Conservation (phyloP, 2,888 invertebrate species). For the Baronia brevicornis region DNA sequence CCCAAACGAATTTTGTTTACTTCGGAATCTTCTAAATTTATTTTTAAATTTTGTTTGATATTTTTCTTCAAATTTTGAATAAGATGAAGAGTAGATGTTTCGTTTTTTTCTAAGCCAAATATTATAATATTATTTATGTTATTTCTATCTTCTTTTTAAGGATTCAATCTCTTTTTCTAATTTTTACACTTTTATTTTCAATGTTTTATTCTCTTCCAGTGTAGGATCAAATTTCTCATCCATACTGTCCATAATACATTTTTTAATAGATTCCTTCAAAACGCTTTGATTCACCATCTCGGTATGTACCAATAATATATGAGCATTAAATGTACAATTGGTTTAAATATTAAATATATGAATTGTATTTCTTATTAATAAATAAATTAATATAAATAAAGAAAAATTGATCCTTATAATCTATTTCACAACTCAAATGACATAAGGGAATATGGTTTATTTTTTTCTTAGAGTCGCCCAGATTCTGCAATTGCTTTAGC, state of each 20-base stretch:
- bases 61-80: neutral
- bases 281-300: neutral
- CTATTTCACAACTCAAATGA: too few species aligned
- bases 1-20: conserved; percentile 5
- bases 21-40: conserved; percentile 1
- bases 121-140: neutral
- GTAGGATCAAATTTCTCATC: conserved; percentile 1
- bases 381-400: too few species aligned
- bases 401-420: too few species aligned
- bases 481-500: too few species aligned
- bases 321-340: too few species aligned
- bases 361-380: too few species aligned
- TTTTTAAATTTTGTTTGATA: conserved; percentile 3
- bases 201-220: conserved; percentile 15
- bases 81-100: conserved; percentile 1
- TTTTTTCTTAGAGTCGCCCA: too few species aligned
- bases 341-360: too few species aligned
- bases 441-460: too few species aligned
- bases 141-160: conserved; percentile 10
- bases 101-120: neutral
- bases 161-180: conserved; percentile 13
- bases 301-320: too few species aligned
- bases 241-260: neutral
- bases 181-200: conserved; percentile 8
- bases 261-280: neutral